phyloP scores from a whole-genome alignment of 2,888 invertebrate species.

The Polymixis flavicincta region DNA sequence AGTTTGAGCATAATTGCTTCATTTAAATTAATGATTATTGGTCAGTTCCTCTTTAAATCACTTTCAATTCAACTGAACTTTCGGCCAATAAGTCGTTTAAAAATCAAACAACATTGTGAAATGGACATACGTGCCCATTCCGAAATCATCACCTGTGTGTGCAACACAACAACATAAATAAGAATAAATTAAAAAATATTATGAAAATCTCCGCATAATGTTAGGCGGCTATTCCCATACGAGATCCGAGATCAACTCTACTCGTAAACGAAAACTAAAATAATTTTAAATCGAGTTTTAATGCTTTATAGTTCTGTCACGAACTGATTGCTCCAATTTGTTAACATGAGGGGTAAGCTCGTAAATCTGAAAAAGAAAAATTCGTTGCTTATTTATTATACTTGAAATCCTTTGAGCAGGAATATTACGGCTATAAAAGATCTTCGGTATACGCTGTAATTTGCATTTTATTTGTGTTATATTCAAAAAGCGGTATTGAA shows the following conservation, averaged over 20 bases:
- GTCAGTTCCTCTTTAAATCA: constrained; percentile 21
- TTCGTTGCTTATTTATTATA: constrained; percentile 73
- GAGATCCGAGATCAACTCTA: constrained; percentile 47
- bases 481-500: constrained; percentile 70
- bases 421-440: constrained; percentile 76
- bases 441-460: constrained; percentile 61
- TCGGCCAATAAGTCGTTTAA: constrained; percentile 19
- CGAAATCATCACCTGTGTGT: constrained; percentile 31
- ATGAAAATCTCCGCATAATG: constrained; percentile 45
- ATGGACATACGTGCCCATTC: constrained; percentile 7
- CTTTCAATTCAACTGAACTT: constrained; percentile 21
- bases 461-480: constrained; percentile 72
- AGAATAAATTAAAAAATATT: constrained; percentile 44
- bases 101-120: constrained; percentile 33
- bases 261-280: constrained; percentile 66
- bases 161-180: constrained; percentile 22
- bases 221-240: constrained; percentile 44
- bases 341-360: constrained; percentile 72
- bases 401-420: constrained; percentile 64
- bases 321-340: constrained; percentile 84
- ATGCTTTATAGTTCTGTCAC: constrained; percentile 80
- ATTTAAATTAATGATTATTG: constrained; percentile 31
- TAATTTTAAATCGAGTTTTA: constrained; percentile 74
- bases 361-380: constrained; percentile 78
- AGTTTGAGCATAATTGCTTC: constrained; percentile 22